Evolutionary conservation across 2,113 vertebrate species (phyloP).

Genomic region (Scomber japonicus): DNA sequence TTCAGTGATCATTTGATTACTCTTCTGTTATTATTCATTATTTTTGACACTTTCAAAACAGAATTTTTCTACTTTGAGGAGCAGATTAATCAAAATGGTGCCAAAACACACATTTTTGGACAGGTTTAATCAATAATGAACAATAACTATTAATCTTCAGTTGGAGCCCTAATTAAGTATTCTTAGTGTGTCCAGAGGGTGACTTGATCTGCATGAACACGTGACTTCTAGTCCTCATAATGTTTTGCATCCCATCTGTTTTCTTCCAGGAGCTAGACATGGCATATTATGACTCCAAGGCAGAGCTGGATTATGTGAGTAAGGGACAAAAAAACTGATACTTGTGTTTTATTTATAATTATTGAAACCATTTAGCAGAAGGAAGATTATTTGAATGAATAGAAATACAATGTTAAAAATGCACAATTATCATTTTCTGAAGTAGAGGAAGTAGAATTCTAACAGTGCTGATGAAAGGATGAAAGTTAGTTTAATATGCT

Average conservation of each 20-base stretch:
- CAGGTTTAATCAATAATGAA: neutral
- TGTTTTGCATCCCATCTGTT: conserved; percentile 33
- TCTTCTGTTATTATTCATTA: neutral
- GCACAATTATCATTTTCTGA: too few relatives aligned
- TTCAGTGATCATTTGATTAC: neutral
- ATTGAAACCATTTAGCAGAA: neutral
- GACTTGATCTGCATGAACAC: neutral
- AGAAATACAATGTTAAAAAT: neutral
- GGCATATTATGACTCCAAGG: conserved; percentile 96
- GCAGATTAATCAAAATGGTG: neutral
- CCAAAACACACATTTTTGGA: neutral
- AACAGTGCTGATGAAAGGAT: neutral
- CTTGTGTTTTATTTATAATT: conserved; percentile 3
- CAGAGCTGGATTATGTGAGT: conserved; percentile 96
- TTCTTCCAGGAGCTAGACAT: conserved; percentile 91
- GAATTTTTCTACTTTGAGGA: too few relatives aligned
- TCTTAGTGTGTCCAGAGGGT: neutral
- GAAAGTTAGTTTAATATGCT: neutral
- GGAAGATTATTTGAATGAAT: neutral
- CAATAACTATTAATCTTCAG: neutral
- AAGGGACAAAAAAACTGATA: conserved; percentile 18
- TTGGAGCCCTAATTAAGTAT: neutral
- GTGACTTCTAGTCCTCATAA: conserved; percentile 9
- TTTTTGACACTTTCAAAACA: neutral
- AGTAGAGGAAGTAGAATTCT: too few relatives aligned